These are phyloP conservation scores for Polydrusus cervinus DNA, from an alignment of 2,888 invertebrate species.

Conservation along the genomic window DNA sequence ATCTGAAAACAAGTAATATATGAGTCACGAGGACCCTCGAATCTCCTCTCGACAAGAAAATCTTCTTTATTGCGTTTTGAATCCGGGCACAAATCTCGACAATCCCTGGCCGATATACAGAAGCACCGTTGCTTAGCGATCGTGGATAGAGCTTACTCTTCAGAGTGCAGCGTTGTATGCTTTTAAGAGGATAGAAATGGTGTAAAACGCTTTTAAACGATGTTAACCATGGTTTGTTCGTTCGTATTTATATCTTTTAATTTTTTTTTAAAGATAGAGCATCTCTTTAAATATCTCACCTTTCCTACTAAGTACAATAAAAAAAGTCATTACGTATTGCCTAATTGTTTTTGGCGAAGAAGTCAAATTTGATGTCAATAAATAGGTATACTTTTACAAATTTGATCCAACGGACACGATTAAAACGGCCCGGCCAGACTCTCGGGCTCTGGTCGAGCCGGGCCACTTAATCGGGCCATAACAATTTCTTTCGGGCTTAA, in stretches of 20 bases:
- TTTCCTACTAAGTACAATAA: no score
- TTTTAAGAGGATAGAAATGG: conserved; percentile 66
- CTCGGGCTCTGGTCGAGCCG: no score
- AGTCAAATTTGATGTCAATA: no score
- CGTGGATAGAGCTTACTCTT: conserved; percentile 54
- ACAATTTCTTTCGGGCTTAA: no score
- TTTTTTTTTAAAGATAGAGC: no score
- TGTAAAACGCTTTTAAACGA: conserved; percentile 65
- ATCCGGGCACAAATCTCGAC: conserved; percentile 63
- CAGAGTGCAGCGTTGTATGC: conserved; percentile 61
- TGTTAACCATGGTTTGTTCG: conserved; percentile 58
- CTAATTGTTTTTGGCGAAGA: no score
- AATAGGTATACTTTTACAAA: no score
- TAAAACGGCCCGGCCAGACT: no score
- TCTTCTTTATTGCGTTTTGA: conserved; percentile 68
- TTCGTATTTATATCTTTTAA: neutral
- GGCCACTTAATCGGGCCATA: no score
- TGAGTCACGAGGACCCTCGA: conserved; percentile 68
- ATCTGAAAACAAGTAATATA: conserved; percentile 68
- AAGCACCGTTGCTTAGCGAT: conserved; percentile 64
- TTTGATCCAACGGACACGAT: no score
- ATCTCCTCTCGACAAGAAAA: conserved; percentile 72
- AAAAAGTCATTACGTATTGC: no score
- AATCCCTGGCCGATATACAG: conserved; percentile 61
- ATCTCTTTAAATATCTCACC: no score